Evolutionary conservation across 2,888 invertebrate genomes (phyloP).

Genomic region (Epirrhoe alternata): DNA sequence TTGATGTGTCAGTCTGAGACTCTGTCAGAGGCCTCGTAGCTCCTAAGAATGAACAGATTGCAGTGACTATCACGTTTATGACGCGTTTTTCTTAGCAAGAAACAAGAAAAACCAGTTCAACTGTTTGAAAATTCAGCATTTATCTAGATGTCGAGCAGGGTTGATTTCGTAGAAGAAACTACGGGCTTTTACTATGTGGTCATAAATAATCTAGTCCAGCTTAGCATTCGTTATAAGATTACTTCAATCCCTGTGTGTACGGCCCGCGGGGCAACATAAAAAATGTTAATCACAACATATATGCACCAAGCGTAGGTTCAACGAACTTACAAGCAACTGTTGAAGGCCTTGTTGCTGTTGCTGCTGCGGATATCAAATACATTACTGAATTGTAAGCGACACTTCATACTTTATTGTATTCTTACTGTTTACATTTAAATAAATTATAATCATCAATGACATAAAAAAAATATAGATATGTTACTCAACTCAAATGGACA

Average conservation of each 20-base stretch:
- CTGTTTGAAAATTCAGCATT: too few relatives aligned
- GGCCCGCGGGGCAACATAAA: conserved; percentile 51
- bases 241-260: conserved; percentile 43
- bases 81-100: too few relatives aligned
- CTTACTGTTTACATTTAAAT: neutral
- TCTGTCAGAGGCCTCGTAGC: too few relatives aligned
- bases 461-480: too few relatives aligned
- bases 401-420: conserved; percentile 43
- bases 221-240: neutral
- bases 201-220: neutral
- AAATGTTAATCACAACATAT: conserved; percentile 75
- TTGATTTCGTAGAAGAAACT: too few relatives aligned
- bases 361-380: conserved; percentile 84
- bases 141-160: too few relatives aligned
- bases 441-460: too few relatives aligned
- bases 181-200: neutral
- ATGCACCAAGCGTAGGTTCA: conserved; percentile 68
- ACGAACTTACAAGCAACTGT: conserved; percentile 94
- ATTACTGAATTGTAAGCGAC: conserved; percentile 33
- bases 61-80: too few relatives aligned
- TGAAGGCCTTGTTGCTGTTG: conserved; percentile 96
- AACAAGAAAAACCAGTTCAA: too few relatives aligned
- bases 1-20: too few relatives aligned
- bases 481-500: too few relatives aligned
- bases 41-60: too few relatives aligned